A percentile compares a stretch with the other conserved stretches of the same genome.
Conservation (phyloP, 2,113 vertebrate species). For the Caranx melampygus region DNA sequence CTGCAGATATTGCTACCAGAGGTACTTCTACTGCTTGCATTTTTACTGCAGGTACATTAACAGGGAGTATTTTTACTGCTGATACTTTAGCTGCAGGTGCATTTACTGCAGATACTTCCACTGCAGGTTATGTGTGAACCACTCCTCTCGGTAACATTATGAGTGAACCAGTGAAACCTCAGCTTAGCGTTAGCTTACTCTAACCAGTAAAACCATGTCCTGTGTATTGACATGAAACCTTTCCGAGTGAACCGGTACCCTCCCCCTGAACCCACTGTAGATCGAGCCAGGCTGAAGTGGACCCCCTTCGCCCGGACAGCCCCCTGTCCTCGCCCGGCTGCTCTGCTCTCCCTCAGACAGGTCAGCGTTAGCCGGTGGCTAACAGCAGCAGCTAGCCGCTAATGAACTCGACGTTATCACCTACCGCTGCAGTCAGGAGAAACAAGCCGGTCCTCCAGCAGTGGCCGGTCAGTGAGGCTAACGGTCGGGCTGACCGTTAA, state of each 20-base stretch:
- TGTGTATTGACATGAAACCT: not conserved
- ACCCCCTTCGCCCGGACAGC: not conserved
- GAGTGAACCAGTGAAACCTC: not conserved
- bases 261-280: not conserved
- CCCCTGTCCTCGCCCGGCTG: not conserved
- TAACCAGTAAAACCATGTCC: not conserved
- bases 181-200: not conserved
- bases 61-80: too few relatives aligned
- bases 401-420: not conserved
- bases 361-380: not conserved
- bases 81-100: too few relatives aligned
- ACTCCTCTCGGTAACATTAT: not conserved
- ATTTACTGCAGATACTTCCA: too few relatives aligned
- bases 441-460: not conserved
- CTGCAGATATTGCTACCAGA: too few relatives aligned
- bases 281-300: not conserved
- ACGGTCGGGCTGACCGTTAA: too few relatives aligned
- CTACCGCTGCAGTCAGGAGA: slow-evolving; percentile 10
- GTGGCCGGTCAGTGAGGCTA: not conserved
- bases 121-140: not conserved
- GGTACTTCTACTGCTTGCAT: too few relatives aligned
- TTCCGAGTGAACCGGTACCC: not conserved
- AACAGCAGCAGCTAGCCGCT: slow-evolving; percentile 1
- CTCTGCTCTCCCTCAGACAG: not conserved
- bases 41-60: too few relatives aligned